These are phyloP conservation scores for Chaenocephalus aceratus DNA, from an alignment of 2,113 vertebrate species.

Conservation along the genomic window DNA sequence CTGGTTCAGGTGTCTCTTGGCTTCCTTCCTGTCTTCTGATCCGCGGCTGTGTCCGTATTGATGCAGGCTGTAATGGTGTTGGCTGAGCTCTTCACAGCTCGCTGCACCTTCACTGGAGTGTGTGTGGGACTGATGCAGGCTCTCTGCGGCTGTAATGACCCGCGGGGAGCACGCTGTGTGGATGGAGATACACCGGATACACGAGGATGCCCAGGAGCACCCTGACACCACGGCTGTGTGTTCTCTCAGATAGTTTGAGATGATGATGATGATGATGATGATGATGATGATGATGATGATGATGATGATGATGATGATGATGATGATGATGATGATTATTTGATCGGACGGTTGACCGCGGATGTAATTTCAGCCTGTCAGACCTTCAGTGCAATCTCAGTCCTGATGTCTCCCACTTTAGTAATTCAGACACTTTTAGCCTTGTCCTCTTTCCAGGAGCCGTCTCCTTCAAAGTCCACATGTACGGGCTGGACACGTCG, in stretches of 20 bases:
- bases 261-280: not conserved
- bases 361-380: too few relatives aligned
- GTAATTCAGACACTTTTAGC: too few relatives aligned
- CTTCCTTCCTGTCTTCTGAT: not conserved
- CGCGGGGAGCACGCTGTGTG: too few relatives aligned
- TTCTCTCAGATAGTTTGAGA: not conserved
- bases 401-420: too few relatives aligned
- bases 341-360: too few relatives aligned
- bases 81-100: constrained; percentile 32
- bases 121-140: constrained; percentile 40
- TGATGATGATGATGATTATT: too few relatives aligned
- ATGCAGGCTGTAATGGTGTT: constrained; percentile 28
- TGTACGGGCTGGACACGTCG: too few relatives aligned
- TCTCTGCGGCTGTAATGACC: constrained; percentile 19
- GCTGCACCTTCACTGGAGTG: constrained; percentile 28
- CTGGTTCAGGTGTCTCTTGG: not conserved
- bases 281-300: not conserved
- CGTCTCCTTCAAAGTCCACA: too few relatives aligned
- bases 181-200: not conserved
- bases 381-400: too few relatives aligned
- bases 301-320: not conserved
- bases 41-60: not conserved
- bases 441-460: too few relatives aligned
- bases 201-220: not conserved
- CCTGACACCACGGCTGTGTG: not conserved